Evolutionary conservation across 2,888 invertebrate genomes (phyloP).

Genomic region (Lordiphosa fenestrarum): DNA sequence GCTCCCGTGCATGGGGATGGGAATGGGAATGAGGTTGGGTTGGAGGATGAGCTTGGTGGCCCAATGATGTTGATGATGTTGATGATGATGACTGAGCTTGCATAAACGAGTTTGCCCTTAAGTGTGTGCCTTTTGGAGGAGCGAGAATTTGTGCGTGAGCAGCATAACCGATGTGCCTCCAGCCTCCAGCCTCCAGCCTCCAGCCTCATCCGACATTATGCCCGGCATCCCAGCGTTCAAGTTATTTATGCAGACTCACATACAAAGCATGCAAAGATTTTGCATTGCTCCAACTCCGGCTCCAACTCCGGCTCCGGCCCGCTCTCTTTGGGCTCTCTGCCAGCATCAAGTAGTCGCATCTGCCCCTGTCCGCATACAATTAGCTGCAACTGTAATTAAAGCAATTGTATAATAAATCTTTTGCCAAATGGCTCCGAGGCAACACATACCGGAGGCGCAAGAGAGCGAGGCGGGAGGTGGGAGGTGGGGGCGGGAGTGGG

Average conservation of each 20-base stretch:
- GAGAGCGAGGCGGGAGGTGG: too few species aligned
- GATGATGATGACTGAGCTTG: slow-evolving; percentile 61
- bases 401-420: slow-evolving; percentile 73
- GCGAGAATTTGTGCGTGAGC: slow-evolving; percentile 56
- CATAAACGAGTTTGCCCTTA: slow-evolving; percentile 68
- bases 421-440: slow-evolving; percentile 50
- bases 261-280: slow-evolving; percentile 66
- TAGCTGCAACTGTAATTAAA: slow-evolving; percentile 75
- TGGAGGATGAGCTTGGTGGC: slow-evolving; percentile 5
- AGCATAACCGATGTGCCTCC: slow-evolving; percentile 56
- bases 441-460: neutral
- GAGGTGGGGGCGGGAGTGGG: neutral
- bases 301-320: slow-evolving; percentile 1
- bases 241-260: slow-evolving; percentile 72
- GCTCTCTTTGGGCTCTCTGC: slow-evolving; percentile 32
- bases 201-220: slow-evolving; percentile 13
- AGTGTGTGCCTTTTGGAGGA: slow-evolving; percentile 50
- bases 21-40: neutral
- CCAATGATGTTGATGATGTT: slow-evolving; percentile 30
- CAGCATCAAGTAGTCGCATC: slow-evolving; percentile 51
- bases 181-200: slow-evolving; percentile 21
- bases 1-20: slow-evolving; percentile 18
- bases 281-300: slow-evolving; percentile 20
- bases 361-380: slow-evolving; percentile 63
- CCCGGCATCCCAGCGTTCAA: slow-evolving; percentile 27